These are phyloP conservation scores for Oryzias celebensis DNA, from an alignment of 2,113 vertebrate genomes.

Conservation along the genomic window DNA sequence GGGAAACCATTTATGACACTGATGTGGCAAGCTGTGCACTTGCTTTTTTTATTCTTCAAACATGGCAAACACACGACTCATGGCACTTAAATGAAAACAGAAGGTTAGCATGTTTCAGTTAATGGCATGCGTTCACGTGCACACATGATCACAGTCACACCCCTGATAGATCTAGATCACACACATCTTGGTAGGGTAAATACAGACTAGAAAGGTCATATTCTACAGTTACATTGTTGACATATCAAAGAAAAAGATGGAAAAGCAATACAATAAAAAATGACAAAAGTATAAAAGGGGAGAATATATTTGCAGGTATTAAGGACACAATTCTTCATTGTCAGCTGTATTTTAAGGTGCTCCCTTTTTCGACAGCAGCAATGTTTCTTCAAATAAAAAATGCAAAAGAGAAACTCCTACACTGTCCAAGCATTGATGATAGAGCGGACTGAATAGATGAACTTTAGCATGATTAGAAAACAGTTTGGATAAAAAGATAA, in stretches of 20 bases:
- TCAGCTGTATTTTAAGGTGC: slow-evolving; percentile 59
- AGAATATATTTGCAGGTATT: slow-evolving; percentile 68
- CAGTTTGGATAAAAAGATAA: slow-evolving; percentile 62
- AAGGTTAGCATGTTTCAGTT: slow-evolving; percentile 43
- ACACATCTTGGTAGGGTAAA: slow-evolving; percentile 65
- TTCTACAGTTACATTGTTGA: slow-evolving; percentile 69
- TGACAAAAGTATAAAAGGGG: slow-evolving; percentile 73
- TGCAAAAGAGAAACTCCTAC: slow-evolving; percentile 37
- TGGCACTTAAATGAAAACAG: slow-evolving; percentile 59
- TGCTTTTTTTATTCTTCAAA: slow-evolving; percentile 29
- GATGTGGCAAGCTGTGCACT: slow-evolving; percentile 31
- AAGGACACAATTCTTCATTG: slow-evolving; percentile 60
- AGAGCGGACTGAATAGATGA: slow-evolving; percentile 47
- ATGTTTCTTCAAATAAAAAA: slow-evolving; percentile 41
- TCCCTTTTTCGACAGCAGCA: slow-evolving; percentile 57
- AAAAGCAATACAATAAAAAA: slow-evolving; percentile 75
- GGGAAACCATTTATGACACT: slow-evolving; percentile 55
- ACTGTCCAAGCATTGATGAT: slow-evolving; percentile 38
- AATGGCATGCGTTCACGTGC: slow-evolving; percentile 64
- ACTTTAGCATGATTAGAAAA: slow-evolving; percentile 58
- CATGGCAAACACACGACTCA: slow-evolving; percentile 37
- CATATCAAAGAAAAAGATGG: slow-evolving; percentile 65
- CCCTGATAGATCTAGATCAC: slow-evolving; percentile 46
- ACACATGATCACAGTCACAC: slow-evolving; percentile 59
- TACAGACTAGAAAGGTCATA: slow-evolving; percentile 69